Evolutionary conservation across 2,113 vertebrate genomes (phyloP), one percentile per base, ranked within the genome.

Genomic region (Pampusana beccarii): DNA sequence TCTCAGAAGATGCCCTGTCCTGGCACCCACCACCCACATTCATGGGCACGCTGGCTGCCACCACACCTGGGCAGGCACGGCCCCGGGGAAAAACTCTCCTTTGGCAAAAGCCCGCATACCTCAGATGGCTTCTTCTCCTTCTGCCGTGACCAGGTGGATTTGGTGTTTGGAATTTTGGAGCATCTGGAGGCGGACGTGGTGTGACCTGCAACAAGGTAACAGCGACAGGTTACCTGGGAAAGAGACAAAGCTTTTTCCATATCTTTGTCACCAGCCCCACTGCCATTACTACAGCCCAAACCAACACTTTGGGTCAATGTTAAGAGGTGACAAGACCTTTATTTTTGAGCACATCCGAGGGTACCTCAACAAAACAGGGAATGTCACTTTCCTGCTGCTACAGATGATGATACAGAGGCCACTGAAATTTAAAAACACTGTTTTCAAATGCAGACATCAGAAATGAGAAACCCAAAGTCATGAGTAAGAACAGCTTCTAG

Each of bases 111-210:
- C 64, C 56, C 29, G 89, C 98, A 3, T 89, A 99, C 99, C 99
- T 99, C 99, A 36, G 99, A 99, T 19, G 99, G 99, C 92, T 99
- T 99, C 98, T 99, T 99, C 95, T 99, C 99, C 97, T 98, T 99
- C 95, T 98, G 99, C 54, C 98, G 98, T 84, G 98, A 98, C 99
- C 99, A 99, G 94, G 98, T 97, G 89, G 98, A 98, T 97, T 98
- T 99, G 97, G 98, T 98, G 78, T 97, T 98, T 80, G 98, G 98
- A 85, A 98, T 95, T 97, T 99, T 99, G 95, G 99, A 99, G 90
- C 98, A 99, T 98, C 98, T 98, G 93, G 98, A 99, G 91, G 98
- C 98, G 10, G 98, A 98, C 1, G 98, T 99, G 95, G 98, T 98
- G 71, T 99, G 99, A 98, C 99, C 99, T 99, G 95, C 36, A 95